phyloP scores from a whole-genome alignment of 2,888 invertebrate species.

The Pardosa pseudoannulata region DNA sequence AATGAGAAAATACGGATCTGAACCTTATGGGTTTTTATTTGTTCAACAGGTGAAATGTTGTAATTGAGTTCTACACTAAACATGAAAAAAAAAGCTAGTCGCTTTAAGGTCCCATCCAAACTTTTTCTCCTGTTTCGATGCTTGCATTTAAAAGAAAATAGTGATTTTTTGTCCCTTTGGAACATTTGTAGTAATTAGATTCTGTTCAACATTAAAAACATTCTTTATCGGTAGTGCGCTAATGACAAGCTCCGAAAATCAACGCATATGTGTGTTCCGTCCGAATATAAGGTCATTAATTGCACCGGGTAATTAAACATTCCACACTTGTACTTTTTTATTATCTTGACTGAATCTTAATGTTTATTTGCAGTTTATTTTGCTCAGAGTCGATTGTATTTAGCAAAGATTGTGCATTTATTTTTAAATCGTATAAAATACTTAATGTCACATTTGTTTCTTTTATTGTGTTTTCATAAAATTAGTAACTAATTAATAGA shows the following conservation, averaged over 20 bases:
- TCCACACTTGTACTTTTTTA: constrained; percentile 40
- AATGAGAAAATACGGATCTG: too few relatives aligned
- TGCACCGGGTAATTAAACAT: constrained; percentile 59
- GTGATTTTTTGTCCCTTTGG: constrained; percentile 11
- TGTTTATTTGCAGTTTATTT: constrained; percentile 2
- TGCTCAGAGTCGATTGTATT: background rate
- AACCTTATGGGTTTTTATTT: background rate
- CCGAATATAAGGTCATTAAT: constrained; percentile 52
- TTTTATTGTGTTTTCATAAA: background rate
- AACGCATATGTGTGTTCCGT: constrained; percentile 14
- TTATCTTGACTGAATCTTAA: background rate
- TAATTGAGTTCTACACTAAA: background rate
- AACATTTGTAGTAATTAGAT: constrained; percentile 53
- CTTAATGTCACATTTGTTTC: background rate
- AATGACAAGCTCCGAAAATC: constrained; percentile 44
- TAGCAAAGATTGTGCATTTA: background rate
- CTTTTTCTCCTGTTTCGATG: background rate
- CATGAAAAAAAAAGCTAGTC: background rate
- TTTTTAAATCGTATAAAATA: background rate
- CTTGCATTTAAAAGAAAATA: constrained; percentile 18
- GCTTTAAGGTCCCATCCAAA: background rate
- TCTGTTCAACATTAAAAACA: constrained; percentile 51
- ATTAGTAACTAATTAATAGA: background rate
- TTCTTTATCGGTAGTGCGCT: constrained; percentile 22
- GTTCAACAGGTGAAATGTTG: background rate